Percentiles rank a stretch among this genome's conserved stretches.
Conservation (phyloP, 30 jellyfish, hydroid and myxozoan genomes). For the Hydractinia echinata region DNA sequence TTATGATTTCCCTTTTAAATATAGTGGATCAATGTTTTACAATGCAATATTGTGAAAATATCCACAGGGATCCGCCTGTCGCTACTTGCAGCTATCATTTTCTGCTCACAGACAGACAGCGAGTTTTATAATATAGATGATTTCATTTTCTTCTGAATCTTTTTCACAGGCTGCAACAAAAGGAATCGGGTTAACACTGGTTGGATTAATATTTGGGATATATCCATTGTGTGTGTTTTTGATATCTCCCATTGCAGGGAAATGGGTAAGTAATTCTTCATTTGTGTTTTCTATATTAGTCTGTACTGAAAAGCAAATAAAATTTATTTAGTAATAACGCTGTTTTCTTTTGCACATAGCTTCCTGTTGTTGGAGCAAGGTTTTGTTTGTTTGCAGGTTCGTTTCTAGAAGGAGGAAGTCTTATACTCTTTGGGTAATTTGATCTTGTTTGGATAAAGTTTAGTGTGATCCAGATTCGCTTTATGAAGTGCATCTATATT, state of each 20-base stretch:
- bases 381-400: constrained; percentile 53
- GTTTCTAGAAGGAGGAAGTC: constrained; percentile 72
- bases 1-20: too few relatives aligned
- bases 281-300: background rate
- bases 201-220: constrained; percentile 55
- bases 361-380: constrained; percentile 73
- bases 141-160: background rate
- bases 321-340: background rate
- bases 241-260: constrained; percentile 62
- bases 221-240: constrained; percentile 43
- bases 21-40: too few relatives aligned
- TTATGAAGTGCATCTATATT: too few relatives aligned
- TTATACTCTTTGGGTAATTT: constrained; percentile 79
- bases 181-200: constrained; percentile 39
- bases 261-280: constrained; percentile 33
- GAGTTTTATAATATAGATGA: too few relatives aligned
- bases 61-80: too few relatives aligned
- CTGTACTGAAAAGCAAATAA: background rate
- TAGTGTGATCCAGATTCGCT: background rate
- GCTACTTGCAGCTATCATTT: too few relatives aligned
- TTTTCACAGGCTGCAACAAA: constrained; percentile 41
- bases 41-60: too few relatives aligned
- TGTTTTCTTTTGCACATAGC: constrained; percentile 22
- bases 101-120: too few relatives aligned
- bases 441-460: background rate